Conservation (phyloP, 1,140 invertebrate genomes). For the Drosophila leontia region DNA sequence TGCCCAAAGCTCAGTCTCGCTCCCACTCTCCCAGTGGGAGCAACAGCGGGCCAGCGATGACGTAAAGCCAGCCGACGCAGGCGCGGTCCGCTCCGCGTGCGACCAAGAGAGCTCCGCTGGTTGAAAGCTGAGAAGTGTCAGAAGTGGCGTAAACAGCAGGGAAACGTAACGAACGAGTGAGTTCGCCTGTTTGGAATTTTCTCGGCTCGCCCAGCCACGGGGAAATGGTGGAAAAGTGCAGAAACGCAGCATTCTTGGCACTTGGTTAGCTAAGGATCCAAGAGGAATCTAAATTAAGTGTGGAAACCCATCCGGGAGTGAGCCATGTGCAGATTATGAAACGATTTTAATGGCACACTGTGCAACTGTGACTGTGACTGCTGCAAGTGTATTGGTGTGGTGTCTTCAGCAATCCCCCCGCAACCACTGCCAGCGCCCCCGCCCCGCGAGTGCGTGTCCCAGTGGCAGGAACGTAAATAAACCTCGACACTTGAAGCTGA, state of each 20-base stretch:
- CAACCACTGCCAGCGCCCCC: slow-evolving; percentile 8
- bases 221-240: slow-evolving; percentile 59
- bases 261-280: slow-evolving; percentile 47
- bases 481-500: slow-evolving; percentile 51
- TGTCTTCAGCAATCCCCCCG: slow-evolving; percentile 23
- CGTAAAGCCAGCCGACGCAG: slow-evolving; percentile 66
- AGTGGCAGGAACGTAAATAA: slow-evolving; percentile 71
- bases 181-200: slow-evolving; percentile 79
- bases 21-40: slow-evolving; percentile 32
- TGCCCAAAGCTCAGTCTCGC: slow-evolving; percentile 21
- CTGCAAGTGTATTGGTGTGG: slow-evolving; percentile 63
- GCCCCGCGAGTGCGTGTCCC: slow-evolving; percentile 33
- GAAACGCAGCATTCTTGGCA: slow-evolving; percentile 70
- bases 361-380: slow-evolving; percentile 46
- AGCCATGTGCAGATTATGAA: slow-evolving; percentile 70
- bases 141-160: slow-evolving; percentile 79
- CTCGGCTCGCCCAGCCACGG: slow-evolving; percentile 67
- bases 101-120: slow-evolving; percentile 24
- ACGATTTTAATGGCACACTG: slow-evolving; percentile 56
- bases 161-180: slow-evolving; percentile 72
- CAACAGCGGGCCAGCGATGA: slow-evolving; percentile 59
- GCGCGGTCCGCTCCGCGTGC: slow-evolving; percentile 34
- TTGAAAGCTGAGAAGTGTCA: slow-evolving; percentile 69
- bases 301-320: slow-evolving; percentile 14
- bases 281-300: slow-evolving; percentile 11